These are phyloP conservation scores for Patagioenas fasciata DNA, from an alignment of 2,113 vertebrate genomes.

Conservation along the genomic window DNA sequence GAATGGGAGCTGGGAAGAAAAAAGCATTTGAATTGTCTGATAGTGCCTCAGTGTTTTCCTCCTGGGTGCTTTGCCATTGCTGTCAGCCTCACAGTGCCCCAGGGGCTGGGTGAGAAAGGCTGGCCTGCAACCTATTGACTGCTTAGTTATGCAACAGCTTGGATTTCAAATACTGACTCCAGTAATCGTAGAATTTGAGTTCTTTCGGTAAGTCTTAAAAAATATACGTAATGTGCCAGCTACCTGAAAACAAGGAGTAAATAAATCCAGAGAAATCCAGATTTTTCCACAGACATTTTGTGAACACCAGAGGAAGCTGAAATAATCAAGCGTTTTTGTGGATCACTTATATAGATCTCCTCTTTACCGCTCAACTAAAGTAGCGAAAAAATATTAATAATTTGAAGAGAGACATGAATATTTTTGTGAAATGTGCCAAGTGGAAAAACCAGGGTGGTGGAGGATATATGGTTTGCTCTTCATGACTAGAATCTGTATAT, in stretches of 20 bases:
- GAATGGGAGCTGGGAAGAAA: background rate
- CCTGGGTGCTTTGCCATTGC: background rate
- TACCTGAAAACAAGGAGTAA: background rate
- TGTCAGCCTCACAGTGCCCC: background rate
- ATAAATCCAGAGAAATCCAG: background rate
- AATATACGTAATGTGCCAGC: background rate
- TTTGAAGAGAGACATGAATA: conserved; percentile 23
- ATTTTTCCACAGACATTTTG: background rate
- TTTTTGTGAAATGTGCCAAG: conserved; percentile 53
- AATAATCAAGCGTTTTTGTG: background rate
- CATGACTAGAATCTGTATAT: conserved; percentile 66
- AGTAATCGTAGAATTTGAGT: background rate
- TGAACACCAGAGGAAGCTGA: background rate
- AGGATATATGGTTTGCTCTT: conserved; percentile 63
- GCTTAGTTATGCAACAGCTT: background rate
- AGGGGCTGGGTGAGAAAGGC: background rate
- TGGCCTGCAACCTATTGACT: background rate
- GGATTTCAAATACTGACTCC: background rate
- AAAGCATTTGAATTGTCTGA: background rate
- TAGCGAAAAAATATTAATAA: conserved; percentile 45
- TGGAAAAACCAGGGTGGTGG: conserved; percentile 62
- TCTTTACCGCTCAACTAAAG: background rate
- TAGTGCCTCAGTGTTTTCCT: background rate
- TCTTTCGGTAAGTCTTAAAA: background rate
- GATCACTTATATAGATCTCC: background rate